These are phyloP conservation scores for Cheumatopsyche charites DNA, from an alignment of 1,140 invertebrate species.

Conservation along the genomic window DNA sequence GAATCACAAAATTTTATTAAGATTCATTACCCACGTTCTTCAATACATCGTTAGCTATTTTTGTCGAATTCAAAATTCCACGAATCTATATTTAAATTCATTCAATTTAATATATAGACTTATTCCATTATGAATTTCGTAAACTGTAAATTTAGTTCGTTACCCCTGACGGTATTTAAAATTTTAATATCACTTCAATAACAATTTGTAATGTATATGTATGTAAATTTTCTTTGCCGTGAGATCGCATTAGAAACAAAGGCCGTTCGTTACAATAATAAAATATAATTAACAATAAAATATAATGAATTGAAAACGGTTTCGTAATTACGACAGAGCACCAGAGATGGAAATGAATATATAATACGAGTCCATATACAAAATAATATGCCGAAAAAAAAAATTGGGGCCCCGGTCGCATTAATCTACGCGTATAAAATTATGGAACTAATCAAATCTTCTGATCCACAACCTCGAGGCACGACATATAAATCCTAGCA, in stretches of 20 bases:
- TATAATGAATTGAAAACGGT: constrained; percentile 34
- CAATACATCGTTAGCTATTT: no score
- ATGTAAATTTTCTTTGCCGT: constrained; percentile 27
- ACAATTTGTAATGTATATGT: constrained; percentile 28
- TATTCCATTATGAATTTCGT: no score
- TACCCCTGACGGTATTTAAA: background rate
- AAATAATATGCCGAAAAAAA: constrained; percentile 4
- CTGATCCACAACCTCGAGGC: constrained; percentile 29
- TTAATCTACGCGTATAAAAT: constrained; percentile 30
- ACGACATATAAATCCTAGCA: constrained; percentile 18
- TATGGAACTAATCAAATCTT: constrained; percentile 35
- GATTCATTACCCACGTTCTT: no score
- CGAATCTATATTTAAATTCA: background rate
- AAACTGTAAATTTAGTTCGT: background rate
- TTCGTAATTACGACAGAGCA: constrained; percentile 12
- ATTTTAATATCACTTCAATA: constrained; percentile 3
- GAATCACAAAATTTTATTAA: no score
- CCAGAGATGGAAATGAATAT: background rate
- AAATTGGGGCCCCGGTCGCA: constrained; percentile 19
- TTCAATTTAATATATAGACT: background rate
- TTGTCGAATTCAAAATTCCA: no score
- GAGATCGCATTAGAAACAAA: constrained; percentile 31
- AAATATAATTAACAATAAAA: constrained; percentile 40
- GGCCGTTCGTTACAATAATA: constrained; percentile 33
- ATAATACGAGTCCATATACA: background rate